Percentiles rank a stretch among this genome's conserved stretches.
Evolutionary conservation across 1,140 invertebrate genomes (phyloP).

Genomic region (Drosophila suzukii): DNA sequence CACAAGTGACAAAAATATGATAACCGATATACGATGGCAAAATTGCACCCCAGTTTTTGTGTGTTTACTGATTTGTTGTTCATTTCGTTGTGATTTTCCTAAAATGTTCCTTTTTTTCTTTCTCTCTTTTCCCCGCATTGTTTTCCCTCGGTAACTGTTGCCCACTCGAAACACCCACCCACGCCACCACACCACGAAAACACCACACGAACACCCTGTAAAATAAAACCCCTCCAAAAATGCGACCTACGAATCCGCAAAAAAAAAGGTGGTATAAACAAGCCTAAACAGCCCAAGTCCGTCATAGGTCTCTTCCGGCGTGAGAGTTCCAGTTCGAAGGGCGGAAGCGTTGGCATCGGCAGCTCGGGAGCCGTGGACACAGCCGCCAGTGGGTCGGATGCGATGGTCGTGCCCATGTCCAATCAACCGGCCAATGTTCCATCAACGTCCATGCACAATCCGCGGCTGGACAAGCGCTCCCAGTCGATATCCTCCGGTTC

Average conservation of each 20-base stretch:
- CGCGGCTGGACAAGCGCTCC: constrained; percentile 77
- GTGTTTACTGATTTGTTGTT: constrained; percentile 50
- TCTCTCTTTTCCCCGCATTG: constrained; percentile 68
- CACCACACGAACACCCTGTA: constrained; percentile 25
- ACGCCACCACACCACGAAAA: constrained; percentile 38
- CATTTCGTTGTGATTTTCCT: constrained; percentile 59
- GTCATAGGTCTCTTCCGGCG: constrained; percentile 90
- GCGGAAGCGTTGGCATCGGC: constrained; percentile 79
- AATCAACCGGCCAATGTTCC: constrained; percentile 37
- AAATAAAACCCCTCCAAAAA: constrained; percentile 16
- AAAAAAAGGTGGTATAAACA: constrained; percentile 88
- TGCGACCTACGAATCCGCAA: constrained; percentile 23
- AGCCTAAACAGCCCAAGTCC: constrained; percentile 89
- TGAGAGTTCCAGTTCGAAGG: constrained; percentile 87
- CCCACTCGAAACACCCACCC: constrained; percentile 39
- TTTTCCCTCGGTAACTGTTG: constrained; percentile 73
- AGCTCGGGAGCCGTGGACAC: constrained; percentile 53
- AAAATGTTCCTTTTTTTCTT: constrained; percentile 60
- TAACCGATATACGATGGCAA: constrained; percentile 11
- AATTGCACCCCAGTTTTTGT: constrained; percentile 36
- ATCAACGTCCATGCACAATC: constrained; percentile 67
- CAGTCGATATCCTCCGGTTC: constrained; percentile 76
- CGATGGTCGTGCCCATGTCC: constrained; percentile 53
- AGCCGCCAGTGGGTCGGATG: constrained; percentile 69
- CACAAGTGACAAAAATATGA: constrained; percentile 24